Percentiles rank a stretch among this genome's conserved stretches.
Conservation (phyloP, 1,140 invertebrate genomes). For the Cheumatopsyche charites region DNA sequence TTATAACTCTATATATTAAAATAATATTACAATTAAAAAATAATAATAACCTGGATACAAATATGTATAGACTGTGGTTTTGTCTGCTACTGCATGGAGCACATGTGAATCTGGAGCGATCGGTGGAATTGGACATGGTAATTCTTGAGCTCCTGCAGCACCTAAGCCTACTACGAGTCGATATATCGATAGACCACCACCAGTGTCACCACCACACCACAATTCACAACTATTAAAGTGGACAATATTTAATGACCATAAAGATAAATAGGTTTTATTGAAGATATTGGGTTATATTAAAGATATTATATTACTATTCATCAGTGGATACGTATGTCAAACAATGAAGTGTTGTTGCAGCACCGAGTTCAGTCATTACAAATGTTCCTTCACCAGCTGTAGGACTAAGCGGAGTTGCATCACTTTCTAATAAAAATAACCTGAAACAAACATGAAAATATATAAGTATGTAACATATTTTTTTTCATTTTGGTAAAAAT, state of each 20-base stretch:
- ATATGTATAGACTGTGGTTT: slow-evolving; percentile 76
- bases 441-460: slow-evolving; percentile 52
- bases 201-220: slow-evolving; percentile 56
- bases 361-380: slow-evolving; percentile 77
- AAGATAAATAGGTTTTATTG: background rate
- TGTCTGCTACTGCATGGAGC: slow-evolving; percentile 65
- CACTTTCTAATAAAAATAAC: slow-evolving; percentile 73
- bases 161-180: slow-evolving; percentile 51
- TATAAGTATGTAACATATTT: background rate
- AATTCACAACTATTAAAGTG: slow-evolving; percentile 56
- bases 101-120: slow-evolving; percentile 56
- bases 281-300: background rate
- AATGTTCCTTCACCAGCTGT: slow-evolving; percentile 73
- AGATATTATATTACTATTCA: slow-evolving; percentile 49
- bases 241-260: background rate
- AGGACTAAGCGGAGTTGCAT: slow-evolving; percentile 65
- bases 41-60: slow-evolving; percentile 63
- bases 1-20: slow-evolving; percentile 6
- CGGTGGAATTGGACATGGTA: slow-evolving; percentile 39
- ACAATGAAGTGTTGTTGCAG: slow-evolving; percentile 65
- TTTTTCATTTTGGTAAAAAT: background rate
- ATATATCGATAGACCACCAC: slow-evolving; percentile 45
- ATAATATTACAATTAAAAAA: background rate
- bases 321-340: slow-evolving; percentile 52
- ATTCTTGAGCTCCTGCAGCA: slow-evolving; percentile 43